Evolutionary conservation across 2,888 invertebrate species (phyloP), one percentile per base, ranked within the genome.

Genomic region (Cataglyphis cursor): DNA sequence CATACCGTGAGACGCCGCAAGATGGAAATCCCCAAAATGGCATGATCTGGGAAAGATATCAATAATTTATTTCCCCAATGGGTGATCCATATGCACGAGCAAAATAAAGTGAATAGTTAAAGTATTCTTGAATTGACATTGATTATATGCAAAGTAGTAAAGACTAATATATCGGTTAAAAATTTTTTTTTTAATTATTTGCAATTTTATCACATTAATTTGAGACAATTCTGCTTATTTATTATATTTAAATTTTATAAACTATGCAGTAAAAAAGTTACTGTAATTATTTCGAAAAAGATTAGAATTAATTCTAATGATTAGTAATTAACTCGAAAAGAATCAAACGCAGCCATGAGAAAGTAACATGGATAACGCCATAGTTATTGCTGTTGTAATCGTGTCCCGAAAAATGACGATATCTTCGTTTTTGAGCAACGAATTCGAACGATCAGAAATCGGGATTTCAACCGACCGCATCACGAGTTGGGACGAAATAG

Each of bases 401-500:
- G 57, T 28, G 68, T 68, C 18, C 31, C 12, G 31, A 44, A 75
- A 48, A 65, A 51, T n/a, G 28, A 1, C 31, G 9, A 18, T 41
- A 57, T 38, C 41, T 31, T 66, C 76, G 66, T 51, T 68, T 51
- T 31, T 12, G n/a, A 51, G 68, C 18, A 18, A 57, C 78, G 78
- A 51, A 76, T 82, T 75, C 5, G 28, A 12, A 74, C 74, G 83
- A 84, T 84, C 89, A 66, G 82, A 85, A 83, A 85, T 85, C 62
- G 68, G 61, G 66, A 88, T 62, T 75, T 51, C 51, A 54, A 21
- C 57, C 68, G 74, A 24, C 51, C 54, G 86, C 82, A 48, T 48
- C 44, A 84, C 85, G 88, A 87, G 86, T 86, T 87, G 86, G 81
- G 74, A 85, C 31, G 65, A 35, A 83, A 87, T 84, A 80, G 57